Percentiles rank a stretch among this genome's conserved stretches.
phyloP scores from a whole-genome alignment of 2,113 vertebrate genomes.

The Fulmarus glacialis region DNA sequence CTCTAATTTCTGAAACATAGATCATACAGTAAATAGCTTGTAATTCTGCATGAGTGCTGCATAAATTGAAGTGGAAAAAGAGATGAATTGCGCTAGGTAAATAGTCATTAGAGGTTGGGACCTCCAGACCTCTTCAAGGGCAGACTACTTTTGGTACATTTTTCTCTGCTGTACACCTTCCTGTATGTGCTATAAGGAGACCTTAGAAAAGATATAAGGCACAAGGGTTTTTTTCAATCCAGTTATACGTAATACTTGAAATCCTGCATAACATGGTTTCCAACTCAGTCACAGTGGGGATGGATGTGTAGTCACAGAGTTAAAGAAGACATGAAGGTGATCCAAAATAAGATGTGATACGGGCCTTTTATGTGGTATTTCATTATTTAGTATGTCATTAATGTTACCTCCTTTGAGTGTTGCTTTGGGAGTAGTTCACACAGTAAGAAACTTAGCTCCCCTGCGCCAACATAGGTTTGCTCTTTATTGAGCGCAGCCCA shows the following conservation, averaged over 20 bases:
- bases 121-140: neutral
- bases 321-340: neutral
- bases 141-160: neutral
- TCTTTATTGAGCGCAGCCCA: neutral
- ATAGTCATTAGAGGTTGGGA: neutral
- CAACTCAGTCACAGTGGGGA: neutral
- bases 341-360: neutral
- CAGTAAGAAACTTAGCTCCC: neutral
- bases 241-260: neutral
- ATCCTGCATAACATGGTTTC: fast-evolving
- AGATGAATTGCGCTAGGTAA: neutral
- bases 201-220: neutral
- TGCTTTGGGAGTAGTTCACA: neutral
- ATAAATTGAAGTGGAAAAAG: neutral
- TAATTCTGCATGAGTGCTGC: neutral
- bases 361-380: neutral
- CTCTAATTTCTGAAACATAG: neutral
- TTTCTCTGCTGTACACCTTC: neutral
- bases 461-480: neutral
- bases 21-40: neutral
- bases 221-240: neutral
- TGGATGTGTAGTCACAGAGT: neutral
- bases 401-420: neutral
- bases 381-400: neutral
- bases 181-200: neutral